These are phyloP conservation scores for Picus viridis DNA, from an alignment of 2,797 vertebrate species.

Conservation along the genomic window DNA sequence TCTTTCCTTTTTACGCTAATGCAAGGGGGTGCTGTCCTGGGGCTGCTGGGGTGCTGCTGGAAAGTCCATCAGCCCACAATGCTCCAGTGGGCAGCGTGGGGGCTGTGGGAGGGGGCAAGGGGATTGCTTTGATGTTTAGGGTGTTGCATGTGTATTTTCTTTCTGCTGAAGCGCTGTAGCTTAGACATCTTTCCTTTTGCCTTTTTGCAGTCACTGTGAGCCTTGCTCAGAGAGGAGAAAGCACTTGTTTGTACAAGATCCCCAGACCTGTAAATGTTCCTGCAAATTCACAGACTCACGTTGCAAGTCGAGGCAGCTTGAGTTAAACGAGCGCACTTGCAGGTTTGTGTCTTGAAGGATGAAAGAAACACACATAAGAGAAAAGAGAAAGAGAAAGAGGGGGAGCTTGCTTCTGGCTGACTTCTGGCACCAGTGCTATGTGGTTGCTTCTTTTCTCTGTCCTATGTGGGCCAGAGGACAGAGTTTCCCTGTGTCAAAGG, in stretches of 20 bases:
- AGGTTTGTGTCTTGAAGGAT: slow-evolving; percentile 91
- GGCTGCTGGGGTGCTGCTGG: slow-evolving; percentile 56
- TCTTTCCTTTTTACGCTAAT: slow-evolving; percentile 64
- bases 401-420: slow-evolving; percentile 79
- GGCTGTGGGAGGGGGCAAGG: slow-evolving; percentile 67
- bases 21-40: slow-evolving; percentile 62
- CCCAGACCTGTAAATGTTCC: slow-evolving; percentile 96
- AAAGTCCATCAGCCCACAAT: not conserved
- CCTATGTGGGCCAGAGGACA: slow-evolving; percentile 13
- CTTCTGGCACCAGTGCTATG: slow-evolving; percentile 73
- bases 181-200: slow-evolving; percentile 91
- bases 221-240: slow-evolving; percentile 94
- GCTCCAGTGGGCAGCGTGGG: slow-evolving; percentile 42
- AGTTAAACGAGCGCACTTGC: slow-evolving; percentile 99
- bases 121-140: slow-evolving; percentile 76
- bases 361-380: slow-evolving; percentile 73
- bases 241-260: slow-evolving; percentile 96
- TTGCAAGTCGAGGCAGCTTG: slow-evolving; percentile 97
- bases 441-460: slow-evolving; percentile 60
- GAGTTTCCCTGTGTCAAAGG: slow-evolving; percentile 9
- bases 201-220: slow-evolving; percentile 98
- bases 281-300: slow-evolving; percentile 96
- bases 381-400: slow-evolving; percentile 64
- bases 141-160: slow-evolving; percentile 85
- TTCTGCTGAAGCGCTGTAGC: slow-evolving; percentile 86